These are phyloP conservation scores for Meganola albula DNA, from an alignment of 2,888 invertebrate species.

Conservation along the genomic window DNA sequence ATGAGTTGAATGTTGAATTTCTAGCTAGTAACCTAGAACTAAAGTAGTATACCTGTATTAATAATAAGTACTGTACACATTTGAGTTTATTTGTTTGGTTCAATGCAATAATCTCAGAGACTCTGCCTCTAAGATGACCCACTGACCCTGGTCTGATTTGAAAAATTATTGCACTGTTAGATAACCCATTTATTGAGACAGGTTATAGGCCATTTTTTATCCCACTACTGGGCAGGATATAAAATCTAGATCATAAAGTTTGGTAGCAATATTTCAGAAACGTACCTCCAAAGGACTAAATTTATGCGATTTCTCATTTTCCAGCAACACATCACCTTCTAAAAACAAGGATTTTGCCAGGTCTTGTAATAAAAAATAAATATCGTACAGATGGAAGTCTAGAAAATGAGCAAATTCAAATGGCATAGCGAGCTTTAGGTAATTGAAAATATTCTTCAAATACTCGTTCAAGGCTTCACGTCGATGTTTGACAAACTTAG, in stretches of 20 bases:
- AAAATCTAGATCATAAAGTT: neutral
- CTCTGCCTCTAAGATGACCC: too few relatives aligned
- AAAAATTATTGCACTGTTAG: too few relatives aligned
- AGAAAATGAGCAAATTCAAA: conserved; percentile 89
- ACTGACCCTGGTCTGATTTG: too few relatives aligned
- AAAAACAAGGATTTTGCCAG: conserved; percentile 87
- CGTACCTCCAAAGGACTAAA: conserved; percentile 88
- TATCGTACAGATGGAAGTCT: conserved; percentile 93
- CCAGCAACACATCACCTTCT: conserved; percentile 83
- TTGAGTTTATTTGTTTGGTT: too few relatives aligned
- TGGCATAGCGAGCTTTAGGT: conserved; percentile 88
- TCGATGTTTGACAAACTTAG: conserved; percentile 90
- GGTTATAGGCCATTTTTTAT: too few relatives aligned
- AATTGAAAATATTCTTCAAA: conserved; percentile 85
- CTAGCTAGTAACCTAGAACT: too few relatives aligned
- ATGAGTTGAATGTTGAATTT: too few relatives aligned
- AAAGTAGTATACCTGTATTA: too few relatives aligned
- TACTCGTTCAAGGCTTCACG: conserved; percentile 89
- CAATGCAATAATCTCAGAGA: too few relatives aligned
- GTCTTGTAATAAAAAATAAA: conserved; percentile 89
- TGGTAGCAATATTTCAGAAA: conserved; percentile 1
- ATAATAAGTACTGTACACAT: too few relatives aligned
- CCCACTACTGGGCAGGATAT: too few relatives aligned
- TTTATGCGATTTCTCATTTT: conserved; percentile 79
- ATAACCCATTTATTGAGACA: too few relatives aligned